Evolutionary conservation across 2,113 vertebrate genomes (phyloP).

Genomic region (Heterotilapia buettikoferi): DNA sequence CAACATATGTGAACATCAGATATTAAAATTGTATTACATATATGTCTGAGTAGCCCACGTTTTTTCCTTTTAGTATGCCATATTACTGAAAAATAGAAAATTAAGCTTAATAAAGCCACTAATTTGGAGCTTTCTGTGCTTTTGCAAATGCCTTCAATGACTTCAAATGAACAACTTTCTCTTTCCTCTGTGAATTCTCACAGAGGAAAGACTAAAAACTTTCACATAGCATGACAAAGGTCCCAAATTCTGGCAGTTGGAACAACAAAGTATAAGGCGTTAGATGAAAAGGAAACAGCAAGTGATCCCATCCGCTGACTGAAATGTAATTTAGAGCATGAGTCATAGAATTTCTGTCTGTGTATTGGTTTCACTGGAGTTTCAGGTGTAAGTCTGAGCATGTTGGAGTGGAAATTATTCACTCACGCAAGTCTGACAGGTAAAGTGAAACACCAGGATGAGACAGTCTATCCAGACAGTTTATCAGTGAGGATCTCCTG

Average conservation of each 20-base stretch:
- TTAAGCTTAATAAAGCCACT: neutral
- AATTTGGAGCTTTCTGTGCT: neutral
- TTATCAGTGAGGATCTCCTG: neutral
- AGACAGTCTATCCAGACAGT: neutral
- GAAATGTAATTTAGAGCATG: neutral
- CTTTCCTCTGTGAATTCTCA: neutral
- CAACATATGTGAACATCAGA: neutral
- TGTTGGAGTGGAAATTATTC: neutral
- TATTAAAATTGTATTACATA: neutral
- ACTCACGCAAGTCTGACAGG: neutral
- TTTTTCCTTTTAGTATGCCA: neutral
- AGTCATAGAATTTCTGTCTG: neutral
- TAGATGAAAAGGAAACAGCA: neutral
- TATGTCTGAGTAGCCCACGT: neutral
- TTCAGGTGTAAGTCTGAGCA: constrained; percentile 8
- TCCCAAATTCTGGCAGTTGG: neutral
- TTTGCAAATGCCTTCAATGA: neutral
- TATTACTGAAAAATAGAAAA: neutral
- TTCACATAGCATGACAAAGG: neutral
- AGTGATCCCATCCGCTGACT: neutral
- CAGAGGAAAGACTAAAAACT: neutral
- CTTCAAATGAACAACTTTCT: neutral
- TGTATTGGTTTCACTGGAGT: neutral
- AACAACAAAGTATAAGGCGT: neutral
- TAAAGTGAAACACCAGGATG: neutral